Conservation (phyloP, 2,797 vertebrate genomes). For the Rhynchonycteris naso region DNA sequence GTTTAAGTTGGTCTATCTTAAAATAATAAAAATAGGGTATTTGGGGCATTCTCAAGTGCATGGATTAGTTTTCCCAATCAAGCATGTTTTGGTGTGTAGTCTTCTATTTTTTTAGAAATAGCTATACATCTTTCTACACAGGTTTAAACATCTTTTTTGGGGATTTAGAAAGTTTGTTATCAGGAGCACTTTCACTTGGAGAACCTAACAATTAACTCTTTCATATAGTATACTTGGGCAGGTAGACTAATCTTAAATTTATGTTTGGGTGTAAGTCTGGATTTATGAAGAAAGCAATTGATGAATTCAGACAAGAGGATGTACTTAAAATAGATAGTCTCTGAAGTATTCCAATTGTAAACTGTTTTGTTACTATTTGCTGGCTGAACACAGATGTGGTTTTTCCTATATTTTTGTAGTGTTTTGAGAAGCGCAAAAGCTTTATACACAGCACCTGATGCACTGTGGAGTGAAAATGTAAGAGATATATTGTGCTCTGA, state of each 20-base stretch:
- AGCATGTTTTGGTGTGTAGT: constrained; percentile 85
- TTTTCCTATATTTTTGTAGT: constrained; percentile 82
- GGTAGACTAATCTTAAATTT: constrained; percentile 50
- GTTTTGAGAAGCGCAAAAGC: constrained; percentile 83
- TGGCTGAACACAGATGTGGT: constrained; percentile 65
- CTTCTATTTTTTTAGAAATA: constrained; percentile 82
- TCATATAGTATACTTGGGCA: constrained; percentile 42
- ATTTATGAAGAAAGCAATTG: constrained; percentile 61
- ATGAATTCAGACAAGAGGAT: constrained; percentile 48
- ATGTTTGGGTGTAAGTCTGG: constrained; percentile 58
- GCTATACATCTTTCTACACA: constrained; percentile 78
- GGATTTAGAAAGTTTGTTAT: constrained; percentile 75
- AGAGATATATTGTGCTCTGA: constrained; percentile 82
- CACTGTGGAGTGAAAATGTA: constrained; percentile 79
- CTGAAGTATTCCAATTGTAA: constrained; percentile 50
- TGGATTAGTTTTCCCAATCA: constrained; percentile 82
- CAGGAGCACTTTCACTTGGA: constrained; percentile 75
- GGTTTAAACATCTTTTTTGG: constrained; percentile 77
- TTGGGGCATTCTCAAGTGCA: constrained; percentile 81
- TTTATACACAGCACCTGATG: constrained; percentile 83
- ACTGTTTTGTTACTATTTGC: constrained; percentile 63
- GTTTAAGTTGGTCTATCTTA: constrained; percentile 72
- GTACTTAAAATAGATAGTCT: constrained; percentile 27
- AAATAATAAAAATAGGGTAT: constrained; percentile 75
- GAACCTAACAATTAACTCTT: constrained; percentile 64